Conservation (phyloP, 37 sponge, comb jelly and placozoan species). For the Geodia barretti region DNA sequence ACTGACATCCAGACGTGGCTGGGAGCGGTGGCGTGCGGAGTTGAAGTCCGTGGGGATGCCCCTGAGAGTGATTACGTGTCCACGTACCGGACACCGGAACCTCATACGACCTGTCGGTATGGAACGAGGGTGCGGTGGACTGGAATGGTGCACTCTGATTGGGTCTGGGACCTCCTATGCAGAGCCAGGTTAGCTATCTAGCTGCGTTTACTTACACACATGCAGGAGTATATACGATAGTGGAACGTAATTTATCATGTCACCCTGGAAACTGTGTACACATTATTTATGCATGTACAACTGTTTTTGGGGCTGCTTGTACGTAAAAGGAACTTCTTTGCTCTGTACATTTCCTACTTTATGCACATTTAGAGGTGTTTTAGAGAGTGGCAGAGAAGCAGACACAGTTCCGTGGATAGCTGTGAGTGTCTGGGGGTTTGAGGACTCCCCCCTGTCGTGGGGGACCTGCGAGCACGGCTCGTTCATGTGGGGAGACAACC, state of each 20-base stretch:
- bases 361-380: background rate
- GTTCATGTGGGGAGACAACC: constrained; percentile 67
- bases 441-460: constrained; percentile 71
- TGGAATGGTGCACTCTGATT: constrained; percentile 54
- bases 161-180: constrained; percentile 17
- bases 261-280: too few relatives aligned
- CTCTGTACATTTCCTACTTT: background rate
- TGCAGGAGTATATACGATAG: too few relatives aligned
- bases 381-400: background rate
- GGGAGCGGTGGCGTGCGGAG: constrained; percentile 51
- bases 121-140: constrained; percentile 46
- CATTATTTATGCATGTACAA: too few relatives aligned
- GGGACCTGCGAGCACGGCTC: constrained; percentile 61
- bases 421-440: constrained; percentile 78
- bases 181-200: constrained; percentile 19
- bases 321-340: too few relatives aligned
- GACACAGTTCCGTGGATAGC: constrained; percentile 39
- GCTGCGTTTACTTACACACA: too few relatives aligned
- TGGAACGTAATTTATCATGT: too few relatives aligned
- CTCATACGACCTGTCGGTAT: constrained; percentile 11
- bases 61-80: constrained; percentile 51
- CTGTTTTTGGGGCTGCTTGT: too few relatives aligned
- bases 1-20: constrained; percentile 66
- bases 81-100: constrained; percentile 42
- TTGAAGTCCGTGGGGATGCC: constrained; percentile 4